Conservation (phyloP, 2,797 vertebrate species). For the Cygnus olor region DNA sequence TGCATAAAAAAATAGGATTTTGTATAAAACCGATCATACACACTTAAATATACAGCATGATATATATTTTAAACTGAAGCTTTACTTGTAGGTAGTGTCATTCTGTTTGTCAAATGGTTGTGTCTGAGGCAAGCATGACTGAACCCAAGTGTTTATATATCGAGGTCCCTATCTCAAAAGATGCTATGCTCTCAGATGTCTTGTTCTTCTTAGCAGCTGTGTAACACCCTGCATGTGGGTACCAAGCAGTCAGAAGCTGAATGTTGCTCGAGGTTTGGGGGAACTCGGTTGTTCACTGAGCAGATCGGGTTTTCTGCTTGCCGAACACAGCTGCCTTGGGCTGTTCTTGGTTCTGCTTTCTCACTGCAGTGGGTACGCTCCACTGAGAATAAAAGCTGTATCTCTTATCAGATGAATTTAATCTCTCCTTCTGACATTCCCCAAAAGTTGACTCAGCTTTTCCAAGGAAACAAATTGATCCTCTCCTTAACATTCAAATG, state of each 20-base stretch:
- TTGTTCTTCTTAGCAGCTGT: not conserved
- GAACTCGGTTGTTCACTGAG: not conserved
- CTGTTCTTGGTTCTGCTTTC: not conserved
- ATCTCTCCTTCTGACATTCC: not conserved
- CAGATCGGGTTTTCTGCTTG: not conserved
- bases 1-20: not conserved
- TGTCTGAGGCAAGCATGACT: not conserved
- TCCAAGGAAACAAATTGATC: not conserved
- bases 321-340: not conserved
- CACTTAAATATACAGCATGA: not conserved
- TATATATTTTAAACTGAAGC: not conserved
- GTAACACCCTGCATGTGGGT: fast-evolving
- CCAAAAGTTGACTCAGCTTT: not conserved
- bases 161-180: not conserved
- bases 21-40: not conserved
- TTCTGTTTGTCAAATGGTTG: not conserved
- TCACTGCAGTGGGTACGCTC: not conserved
- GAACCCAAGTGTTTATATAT: not conserved
- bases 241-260: not conserved
- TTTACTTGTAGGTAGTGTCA: not conserved
- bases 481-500: not conserved
- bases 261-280: not conserved
- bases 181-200: not conserved
- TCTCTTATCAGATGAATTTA: not conserved
- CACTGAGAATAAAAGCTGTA: not conserved